Evolutionary conservation across 2,797 vertebrate genomes (phyloP).

Genomic region (Dendrocincla tyrannina): DNA sequence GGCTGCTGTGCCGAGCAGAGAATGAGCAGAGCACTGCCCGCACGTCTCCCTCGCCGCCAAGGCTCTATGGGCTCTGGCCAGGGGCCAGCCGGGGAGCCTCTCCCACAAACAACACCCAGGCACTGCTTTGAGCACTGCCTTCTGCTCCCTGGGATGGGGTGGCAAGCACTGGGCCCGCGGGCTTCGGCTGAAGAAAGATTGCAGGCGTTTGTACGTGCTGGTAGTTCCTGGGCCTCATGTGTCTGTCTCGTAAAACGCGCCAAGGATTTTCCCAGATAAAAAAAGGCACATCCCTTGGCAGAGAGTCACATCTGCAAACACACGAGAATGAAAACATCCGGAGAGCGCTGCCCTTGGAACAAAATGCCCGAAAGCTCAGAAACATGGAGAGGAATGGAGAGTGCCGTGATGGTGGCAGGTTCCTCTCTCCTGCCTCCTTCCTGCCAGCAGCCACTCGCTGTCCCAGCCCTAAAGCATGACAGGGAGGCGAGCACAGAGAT

Average conservation of each 20-base stretch:
- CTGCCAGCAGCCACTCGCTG: too few relatives aligned
- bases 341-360: neutral
- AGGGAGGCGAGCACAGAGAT: fast-evolving
- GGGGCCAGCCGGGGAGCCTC: neutral
- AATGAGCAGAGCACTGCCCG: neutral
- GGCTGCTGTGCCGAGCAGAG: neutral
- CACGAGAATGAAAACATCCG: neutral
- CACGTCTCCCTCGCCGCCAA: fast-evolving
- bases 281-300: neutral
- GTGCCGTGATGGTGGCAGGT: fast-evolving
- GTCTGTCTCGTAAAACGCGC: fast-evolving
- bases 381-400: neutral
- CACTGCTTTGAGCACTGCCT: fast-evolving
- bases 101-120: neutral
- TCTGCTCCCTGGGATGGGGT: neutral
- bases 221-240: neutral
- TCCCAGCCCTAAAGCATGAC: fast-evolving
- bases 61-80: neutral
- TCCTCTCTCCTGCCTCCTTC: neutral
- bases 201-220: neutral
- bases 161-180: fast-evolving
- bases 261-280: neutral
- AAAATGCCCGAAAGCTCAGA: neutral
- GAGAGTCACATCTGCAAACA: neutral
- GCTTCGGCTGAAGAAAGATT: neutral